A percentile compares a stretch with the other conserved stretches of the same genome.
Evolutionary conservation across 2,888 invertebrate species (phyloP).

Genomic region (Andrena bicolor): DNA sequence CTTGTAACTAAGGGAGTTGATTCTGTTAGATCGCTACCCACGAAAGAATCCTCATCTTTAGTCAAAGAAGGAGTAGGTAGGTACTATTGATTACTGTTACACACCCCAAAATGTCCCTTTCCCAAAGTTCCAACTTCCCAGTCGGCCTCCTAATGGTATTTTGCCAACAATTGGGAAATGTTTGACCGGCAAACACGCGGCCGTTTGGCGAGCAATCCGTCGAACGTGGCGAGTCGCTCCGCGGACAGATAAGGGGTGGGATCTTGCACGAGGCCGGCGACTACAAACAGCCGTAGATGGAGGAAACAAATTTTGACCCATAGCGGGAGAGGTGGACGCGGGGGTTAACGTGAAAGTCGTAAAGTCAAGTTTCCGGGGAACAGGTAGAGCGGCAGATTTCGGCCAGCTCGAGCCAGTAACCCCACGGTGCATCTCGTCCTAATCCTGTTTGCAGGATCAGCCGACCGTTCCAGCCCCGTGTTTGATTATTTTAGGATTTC

Average conservation of each 20-base stretch:
- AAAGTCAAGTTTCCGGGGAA: conserved; percentile 66
- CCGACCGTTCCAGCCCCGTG: conserved; percentile 42
- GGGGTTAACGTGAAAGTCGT: conserved; percentile 39
- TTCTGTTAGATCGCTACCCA: background rate
- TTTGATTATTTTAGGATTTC: conserved; percentile 74
- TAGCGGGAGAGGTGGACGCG: background rate
- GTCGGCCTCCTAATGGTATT: conserved; percentile 43
- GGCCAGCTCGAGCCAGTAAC: conserved; percentile 1
- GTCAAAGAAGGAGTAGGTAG: background rate
- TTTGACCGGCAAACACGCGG: conserved; percentile 28
- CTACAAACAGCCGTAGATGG: conserved; percentile 30
- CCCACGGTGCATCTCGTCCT: conserved; percentile 50
- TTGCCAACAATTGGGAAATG: conserved; percentile 28
- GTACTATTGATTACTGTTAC: too few relatives aligned
- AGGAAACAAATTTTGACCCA: conserved; percentile 55
- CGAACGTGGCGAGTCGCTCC: conserved; percentile 42
- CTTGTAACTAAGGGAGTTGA: background rate
- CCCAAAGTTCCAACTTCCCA: background rate
- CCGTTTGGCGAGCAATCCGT: background rate
- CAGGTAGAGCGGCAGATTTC: conserved; percentile 51
- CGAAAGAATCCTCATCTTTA: too few relatives aligned
- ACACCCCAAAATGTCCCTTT: background rate
- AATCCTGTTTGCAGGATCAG: conserved; percentile 72
- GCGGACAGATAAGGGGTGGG: conserved; percentile 41
- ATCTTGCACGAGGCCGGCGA: conserved; percentile 19